Evolutionary conservation across 2,113 vertebrate species (phyloP), one percentile per base, ranked within the genome.

Genomic region (Chunga burmeisteri): DNA sequence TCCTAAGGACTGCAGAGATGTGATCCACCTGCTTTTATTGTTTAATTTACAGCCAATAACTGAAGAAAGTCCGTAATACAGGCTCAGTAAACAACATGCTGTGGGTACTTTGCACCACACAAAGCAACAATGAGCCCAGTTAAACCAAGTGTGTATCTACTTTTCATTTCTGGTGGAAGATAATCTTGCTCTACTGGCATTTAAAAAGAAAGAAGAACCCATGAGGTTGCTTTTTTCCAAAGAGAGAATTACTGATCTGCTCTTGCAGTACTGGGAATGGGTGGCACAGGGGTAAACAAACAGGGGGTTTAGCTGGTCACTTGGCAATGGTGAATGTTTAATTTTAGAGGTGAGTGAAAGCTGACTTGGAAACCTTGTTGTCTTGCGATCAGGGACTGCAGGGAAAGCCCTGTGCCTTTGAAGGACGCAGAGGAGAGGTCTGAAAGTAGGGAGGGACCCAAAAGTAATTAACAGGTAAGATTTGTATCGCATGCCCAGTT

Each of bases 401-500:
- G 38, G 59, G 15, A 83, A 90, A 44, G 13, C 22, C 15, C 62
- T 32, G 59, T 86, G 61, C 13, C 63, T 42, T 74, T 83, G 56
- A 62, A 90, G 47, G 38, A 32, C 8, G 32, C 32, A 94, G 53
- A 73, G 27, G 27, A 83, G 63, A 52, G 6, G 16, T 44, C 56
- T 86, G 66, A 85, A 90, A 85, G 52, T 22, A 75, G 9, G 42
- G 42, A 67, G n/a, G 26, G 16, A 71, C 42, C 21, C 50, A 26
- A 66, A 70, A 36, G 32, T 70, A 30, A 55, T 68, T 32, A 66
- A 62, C 2, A 12, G 52, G 30, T 71, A 63, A 36, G 29, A 56
- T 68, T 90, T 1, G 0, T 18, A 29, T 29, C 2, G 0, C 49
- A 49, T 0, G 0, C 26, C 16, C n/a, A 55, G 49, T 34, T 88